Evolutionary conservation across 2,113 vertebrate genomes (phyloP), one percentile per base, ranked within the genome.

Genomic region (Nematolebias whitei): DNA sequence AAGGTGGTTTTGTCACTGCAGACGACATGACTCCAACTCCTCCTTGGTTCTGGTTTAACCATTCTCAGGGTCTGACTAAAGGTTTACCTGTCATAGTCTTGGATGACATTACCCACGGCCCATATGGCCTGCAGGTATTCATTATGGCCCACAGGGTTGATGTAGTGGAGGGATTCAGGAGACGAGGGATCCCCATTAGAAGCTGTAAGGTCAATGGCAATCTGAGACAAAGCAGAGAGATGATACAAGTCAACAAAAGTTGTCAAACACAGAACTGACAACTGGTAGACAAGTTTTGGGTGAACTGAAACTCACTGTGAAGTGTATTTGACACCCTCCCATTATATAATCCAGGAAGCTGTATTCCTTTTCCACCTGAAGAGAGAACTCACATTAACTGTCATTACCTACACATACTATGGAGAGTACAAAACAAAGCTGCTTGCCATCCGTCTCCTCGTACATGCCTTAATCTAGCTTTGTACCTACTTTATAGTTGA

Each of bases 321-420:
- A 99, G 90, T 96, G 98, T 82, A 99, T 87, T 66, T 99, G 95
- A 85, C 96, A 98, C 3, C 98, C 98, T 74, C 98, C 98, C 96
- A 98, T 98, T 23, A 99, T 87, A 68, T 98, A 99, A 85, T 99
- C 96, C 64, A 99, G 90, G 79, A 99, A 99, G 2, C 94, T 94
- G 65, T 95, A 99, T 79, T 97, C 95, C 74, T 93, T 93, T 78
- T 91, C 92, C 61, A 99, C 90, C 98, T 99, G 29, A 13, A 26
- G 7, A 4, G 9, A 10, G 8, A 62, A 60, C 4, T 15, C 5
- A 19, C 0, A 14, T 35, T 12, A 53, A 40, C 29, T 23, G 22
- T 61, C 9, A 13, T 12, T 47, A 71, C 43, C 26, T 39, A 43
- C n/a, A 13, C 14, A 16, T 7, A 43, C 9, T 2, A 16, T 43